Percentiles rank a stretch among this genome's conserved stretches.
Conservation (phyloP, 2,113 vertebrate species). For the Sarotherodon lohbergeri region DNA sequence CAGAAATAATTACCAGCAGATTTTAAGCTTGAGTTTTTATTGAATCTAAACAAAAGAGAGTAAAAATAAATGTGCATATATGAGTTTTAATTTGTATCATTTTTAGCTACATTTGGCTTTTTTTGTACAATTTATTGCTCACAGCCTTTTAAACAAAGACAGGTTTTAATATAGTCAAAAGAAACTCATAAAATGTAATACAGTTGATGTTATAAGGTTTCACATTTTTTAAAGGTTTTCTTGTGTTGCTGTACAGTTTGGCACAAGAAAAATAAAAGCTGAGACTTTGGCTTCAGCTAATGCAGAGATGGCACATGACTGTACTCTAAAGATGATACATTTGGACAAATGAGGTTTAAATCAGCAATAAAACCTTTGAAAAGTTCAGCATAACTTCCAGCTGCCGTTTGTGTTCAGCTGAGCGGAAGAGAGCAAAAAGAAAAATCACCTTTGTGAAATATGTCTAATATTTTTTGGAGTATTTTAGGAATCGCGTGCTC, state of each 20-base stretch:
- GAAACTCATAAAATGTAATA: not conserved
- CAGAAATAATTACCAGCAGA: not conserved
- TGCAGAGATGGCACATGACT: not conserved
- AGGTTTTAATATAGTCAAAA: not conserved
- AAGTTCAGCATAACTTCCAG: not conserved
- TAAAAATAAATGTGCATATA: not conserved
- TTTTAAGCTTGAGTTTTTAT: not conserved
- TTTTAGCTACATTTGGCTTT: not conserved
- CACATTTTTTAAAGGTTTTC: accelerated
- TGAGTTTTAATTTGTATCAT: not conserved
- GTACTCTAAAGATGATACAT: not conserved
- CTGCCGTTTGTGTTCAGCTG: not conserved
- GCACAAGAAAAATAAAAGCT: not conserved
- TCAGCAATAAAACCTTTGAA: not conserved
- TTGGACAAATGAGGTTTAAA: not conserved
- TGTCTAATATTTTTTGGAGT: not conserved
- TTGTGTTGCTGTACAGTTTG: not conserved
- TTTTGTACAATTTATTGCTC: not conserved
- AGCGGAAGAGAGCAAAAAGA: not conserved
- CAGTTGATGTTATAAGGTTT: not conserved
- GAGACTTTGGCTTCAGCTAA: not conserved
- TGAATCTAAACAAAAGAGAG: not conserved
- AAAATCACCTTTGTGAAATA: not conserved
- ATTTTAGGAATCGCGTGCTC: accelerated
- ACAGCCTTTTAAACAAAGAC: not conserved